Conservation (phyloP, 2,888 invertebrate species). For the Lasioglossum oenotherae region DNA sequence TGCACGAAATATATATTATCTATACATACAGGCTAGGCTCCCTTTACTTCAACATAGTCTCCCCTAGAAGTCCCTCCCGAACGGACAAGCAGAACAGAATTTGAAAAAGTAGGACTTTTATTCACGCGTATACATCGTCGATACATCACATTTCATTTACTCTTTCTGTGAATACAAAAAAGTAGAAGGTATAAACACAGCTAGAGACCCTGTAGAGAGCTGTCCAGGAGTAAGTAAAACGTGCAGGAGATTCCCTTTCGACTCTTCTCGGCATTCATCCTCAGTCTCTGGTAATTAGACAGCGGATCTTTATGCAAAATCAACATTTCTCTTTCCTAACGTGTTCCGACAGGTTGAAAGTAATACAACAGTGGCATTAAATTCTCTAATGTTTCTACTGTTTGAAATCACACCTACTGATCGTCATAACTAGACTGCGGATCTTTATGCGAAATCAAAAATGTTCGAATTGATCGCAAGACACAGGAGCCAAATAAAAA, state of each 20-base stretch:
- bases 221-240: not conserved
- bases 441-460: too few relatives aligned
- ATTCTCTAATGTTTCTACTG: too few relatives aligned
- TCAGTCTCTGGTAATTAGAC: slow-evolving; percentile 10
- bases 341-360: too few relatives aligned
- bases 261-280: not conserved
- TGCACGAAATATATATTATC: slow-evolving; percentile 80
- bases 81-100: not conserved
- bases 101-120: slow-evolving; percentile 1
- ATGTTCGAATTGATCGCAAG: too few relatives aligned
- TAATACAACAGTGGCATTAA: too few relatives aligned
- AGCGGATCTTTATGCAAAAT: too few relatives aligned
- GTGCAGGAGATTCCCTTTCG: not conserved
- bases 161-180: slow-evolving; percentile 29
- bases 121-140: not conserved
- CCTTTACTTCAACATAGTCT: not conserved
- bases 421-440: too few relatives aligned
- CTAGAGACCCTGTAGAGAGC: not conserved
- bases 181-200: not conserved
- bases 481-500: too few relatives aligned
- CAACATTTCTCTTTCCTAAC: too few relatives aligned
- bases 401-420: too few relatives aligned
- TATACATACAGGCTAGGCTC: slow-evolving; percentile 31
- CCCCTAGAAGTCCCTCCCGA: not conserved
- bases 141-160: not conserved